Evolutionary conservation across 2,113 vertebrate species (phyloP).

Genomic region (Oxyura jamaicensis): DNA sequence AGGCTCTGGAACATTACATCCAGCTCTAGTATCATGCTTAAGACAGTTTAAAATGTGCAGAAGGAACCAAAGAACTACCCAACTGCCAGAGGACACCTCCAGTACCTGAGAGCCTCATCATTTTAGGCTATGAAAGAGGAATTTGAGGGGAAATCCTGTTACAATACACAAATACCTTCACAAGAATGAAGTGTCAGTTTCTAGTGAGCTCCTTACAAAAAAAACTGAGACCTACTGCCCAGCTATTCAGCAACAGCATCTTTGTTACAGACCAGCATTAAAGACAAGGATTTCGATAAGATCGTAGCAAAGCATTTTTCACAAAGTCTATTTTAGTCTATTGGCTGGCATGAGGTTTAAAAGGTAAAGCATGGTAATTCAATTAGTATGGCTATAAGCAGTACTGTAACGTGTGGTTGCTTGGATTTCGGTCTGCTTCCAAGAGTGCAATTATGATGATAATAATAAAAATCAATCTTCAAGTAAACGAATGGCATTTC

Average conservation of each 20-base stretch:
- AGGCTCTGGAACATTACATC: not conserved
- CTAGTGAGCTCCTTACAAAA: not conserved
- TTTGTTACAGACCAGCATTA: not conserved
- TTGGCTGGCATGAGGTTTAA: not conserved
- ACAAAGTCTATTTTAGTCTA: not conserved
- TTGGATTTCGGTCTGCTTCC: not conserved
- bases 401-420: not conserved
- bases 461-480: not conserved
- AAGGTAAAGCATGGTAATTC: not conserved
- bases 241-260: not conserved
- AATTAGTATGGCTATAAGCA: not conserved
- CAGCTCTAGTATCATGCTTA: not conserved
- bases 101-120: not conserved
- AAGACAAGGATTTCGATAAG: not conserved
- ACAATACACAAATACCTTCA: not conserved
- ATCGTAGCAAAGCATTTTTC: not conserved
- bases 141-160: not conserved
- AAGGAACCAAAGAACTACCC: not conserved
- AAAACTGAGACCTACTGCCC: not conserved
- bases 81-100: not conserved
- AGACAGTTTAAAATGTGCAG: not conserved
- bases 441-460: not conserved
- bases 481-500: not conserved
- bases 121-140: not conserved
- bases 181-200: not conserved